A percentile compares a stretch with the other conserved stretches of the same genome.
These are phyloP conservation scores for Mastomys coucha DNA, from an alignment of 2,113 vertebrate species.

Conservation along the genomic window DNA sequence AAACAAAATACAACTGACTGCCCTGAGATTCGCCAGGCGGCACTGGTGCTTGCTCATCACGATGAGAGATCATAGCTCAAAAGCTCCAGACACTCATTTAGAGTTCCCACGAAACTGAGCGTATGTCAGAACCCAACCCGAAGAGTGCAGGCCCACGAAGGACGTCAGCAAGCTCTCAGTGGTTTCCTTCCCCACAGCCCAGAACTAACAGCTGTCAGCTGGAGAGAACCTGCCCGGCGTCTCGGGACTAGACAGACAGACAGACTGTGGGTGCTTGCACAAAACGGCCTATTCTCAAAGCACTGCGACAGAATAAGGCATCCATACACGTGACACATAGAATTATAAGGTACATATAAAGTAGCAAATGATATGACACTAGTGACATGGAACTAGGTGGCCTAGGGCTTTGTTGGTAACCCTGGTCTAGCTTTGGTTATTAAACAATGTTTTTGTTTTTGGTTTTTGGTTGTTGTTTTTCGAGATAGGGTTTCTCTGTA, in stretches of 20 bases:
- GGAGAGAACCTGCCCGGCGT: too few relatives aligned
- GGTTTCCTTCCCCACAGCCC: not conserved
- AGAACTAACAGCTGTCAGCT: not conserved
- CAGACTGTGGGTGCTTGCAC: fast-evolving
- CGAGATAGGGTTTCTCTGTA: too few relatives aligned
- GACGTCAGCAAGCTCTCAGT: too few relatives aligned
- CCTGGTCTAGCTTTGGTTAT: not conserved
- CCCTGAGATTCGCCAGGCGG: not conserved
- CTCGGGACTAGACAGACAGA: too few relatives aligned
- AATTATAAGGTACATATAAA: not conserved
- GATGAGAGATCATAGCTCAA: not conserved
- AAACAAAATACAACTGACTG: not conserved
- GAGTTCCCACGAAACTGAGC: not conserved
- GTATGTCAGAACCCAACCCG: not conserved
- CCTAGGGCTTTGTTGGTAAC: not conserved
- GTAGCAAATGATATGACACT: not conserved
- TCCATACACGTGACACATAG: too few relatives aligned
- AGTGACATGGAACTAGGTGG: not conserved
- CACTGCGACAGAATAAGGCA: not conserved
- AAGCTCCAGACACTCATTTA: not conserved
- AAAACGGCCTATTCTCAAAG: not conserved
- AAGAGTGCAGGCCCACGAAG: not conserved
- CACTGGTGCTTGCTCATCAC: not conserved
- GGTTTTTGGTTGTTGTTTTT: too few relatives aligned
- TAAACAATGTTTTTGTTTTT: not conserved